Base-by-base conservation (phyloP, 2,888 invertebrate genomes). In the Tetragonisca angustula region DNA sequence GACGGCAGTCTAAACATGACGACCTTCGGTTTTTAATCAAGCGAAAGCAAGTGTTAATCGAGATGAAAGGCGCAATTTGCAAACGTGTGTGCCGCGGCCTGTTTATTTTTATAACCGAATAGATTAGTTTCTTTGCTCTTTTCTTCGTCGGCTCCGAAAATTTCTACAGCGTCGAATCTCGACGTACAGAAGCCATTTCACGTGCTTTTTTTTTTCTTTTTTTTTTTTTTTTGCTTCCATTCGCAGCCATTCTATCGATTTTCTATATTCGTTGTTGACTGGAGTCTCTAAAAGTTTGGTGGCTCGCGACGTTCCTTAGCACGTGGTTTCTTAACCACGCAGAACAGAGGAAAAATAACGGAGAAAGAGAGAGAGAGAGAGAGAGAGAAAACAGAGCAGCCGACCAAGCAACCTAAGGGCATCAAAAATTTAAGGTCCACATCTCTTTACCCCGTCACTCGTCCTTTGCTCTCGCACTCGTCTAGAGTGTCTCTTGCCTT, bases 361-460 rank as follows among this genome's bases (percentile, higher is more conserved):
- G 70, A 52, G 80, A 79, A 76, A 79, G 75, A 80, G 79, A 85
- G 6, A 27, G 27, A 27, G 32, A 32, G 4, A 32, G 32, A 32
- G 2, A n/a, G n/a, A n/a, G n/a, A n/a, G n/a, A n/a, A n/a, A 36
- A 87, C 71, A 67, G 68, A 59, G 70, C 79, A 83, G 84, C 73
- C 84, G 73, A 50, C 72, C 56, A 62, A 64, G 70, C 56, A 79
- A 86, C 91, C 87, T 81, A 78, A 73, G 82, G 85, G 80, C 84
- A 92, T 92, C 79, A 91, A 92, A 92, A 86, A 91, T 91, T 92
- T 87, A 90, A 88, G 82, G 83, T 85, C 84, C 52, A 72, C 77
- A 80, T 84, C 88, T 86, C 84, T 83, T 85, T 76, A 79, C 79
- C 68, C 75, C 71, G 81, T 75, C 83, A 68, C 69, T 70, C 72